Evolutionary conservation across 2,797 vertebrate species (phyloP).

Genomic region (Falco naumanni): DNA sequence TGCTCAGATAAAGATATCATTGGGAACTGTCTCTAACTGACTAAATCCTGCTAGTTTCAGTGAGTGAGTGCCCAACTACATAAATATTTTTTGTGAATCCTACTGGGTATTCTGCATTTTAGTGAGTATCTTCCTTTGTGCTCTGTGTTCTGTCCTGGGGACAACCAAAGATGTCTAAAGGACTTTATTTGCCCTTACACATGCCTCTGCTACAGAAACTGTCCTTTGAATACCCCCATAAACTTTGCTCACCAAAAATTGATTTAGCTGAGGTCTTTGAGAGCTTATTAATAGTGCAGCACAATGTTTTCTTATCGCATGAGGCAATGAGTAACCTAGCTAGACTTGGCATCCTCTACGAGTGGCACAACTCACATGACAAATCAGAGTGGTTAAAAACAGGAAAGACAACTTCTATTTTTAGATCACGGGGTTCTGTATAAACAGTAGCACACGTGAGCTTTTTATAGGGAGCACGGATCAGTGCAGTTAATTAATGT

Average conservation of each 20-base stretch:
- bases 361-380: not conserved
- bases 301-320: not conserved
- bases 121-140: not conserved
- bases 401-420: not conserved
- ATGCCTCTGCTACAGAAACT: not conserved
- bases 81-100: not conserved
- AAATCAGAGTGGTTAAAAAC: not conserved
- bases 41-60: not conserved
- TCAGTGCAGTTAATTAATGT: not conserved
- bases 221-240: not conserved
- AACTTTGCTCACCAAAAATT: not conserved
- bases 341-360: not conserved
- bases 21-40: not conserved
- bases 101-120: not conserved
- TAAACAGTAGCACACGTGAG: not conserved
- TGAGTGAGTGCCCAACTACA: not conserved
- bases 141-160: not conserved
- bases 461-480: not conserved
- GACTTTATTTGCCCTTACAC: not conserved
- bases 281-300: not conserved
- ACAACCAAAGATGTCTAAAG: not conserved
- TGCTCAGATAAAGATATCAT: not conserved
- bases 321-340: not conserved
- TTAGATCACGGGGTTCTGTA: not conserved
- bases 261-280: not conserved